Evolutionary conservation across 2,797 vertebrate genomes (phyloP), one percentile per base, ranked within the genome.

Genomic region (Sebastes diaconus): DNA sequence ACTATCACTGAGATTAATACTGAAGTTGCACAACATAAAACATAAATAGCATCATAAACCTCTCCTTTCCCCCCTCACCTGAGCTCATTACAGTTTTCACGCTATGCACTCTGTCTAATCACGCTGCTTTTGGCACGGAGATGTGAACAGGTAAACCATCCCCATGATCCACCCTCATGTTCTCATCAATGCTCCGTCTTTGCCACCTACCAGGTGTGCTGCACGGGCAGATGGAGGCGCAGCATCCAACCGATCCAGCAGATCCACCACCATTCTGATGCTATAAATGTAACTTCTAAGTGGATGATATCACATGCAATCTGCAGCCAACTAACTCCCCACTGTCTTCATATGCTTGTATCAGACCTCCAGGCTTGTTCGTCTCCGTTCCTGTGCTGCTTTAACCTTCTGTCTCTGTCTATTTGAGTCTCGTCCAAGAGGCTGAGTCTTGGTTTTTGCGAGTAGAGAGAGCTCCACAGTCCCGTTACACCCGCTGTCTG

Each of bases 211-310:
- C 88, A 91, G 90, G 87, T 88, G 77, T 74, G 71, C 69, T 22
- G 14, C 71, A 50, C 18, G 36, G 87, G 75, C 95, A 95, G 94
- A 94, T 93, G 94, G 94, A 90, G 66, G 65, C 85, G 1, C 90
- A 88, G 88, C 87, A 12, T 71, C 70, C 52, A n/a, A 25, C 82
- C 52, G 52, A 79, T 85, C 71, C 55, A 59, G 77, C 75, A 42
- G 63, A 32, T 57, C 64, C 3, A 25, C 29, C 65, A 42, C 9
- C 30, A 16, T 75, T 64, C 68, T 55, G 60, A 70, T 70, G 76
- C 89, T 88, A 88, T 79, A 90, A 92, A 92, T 90, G 84, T 66
- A 52, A 18, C 55, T 76, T 16, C 3, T 78, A 20, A 4, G 24
- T 27, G 30, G 46, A 75, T 24, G 68, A 16, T 54, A 58, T 83